Base-by-base conservation (phyloP, 2,113 vertebrate genomes). In the Scomber colias region DNA sequence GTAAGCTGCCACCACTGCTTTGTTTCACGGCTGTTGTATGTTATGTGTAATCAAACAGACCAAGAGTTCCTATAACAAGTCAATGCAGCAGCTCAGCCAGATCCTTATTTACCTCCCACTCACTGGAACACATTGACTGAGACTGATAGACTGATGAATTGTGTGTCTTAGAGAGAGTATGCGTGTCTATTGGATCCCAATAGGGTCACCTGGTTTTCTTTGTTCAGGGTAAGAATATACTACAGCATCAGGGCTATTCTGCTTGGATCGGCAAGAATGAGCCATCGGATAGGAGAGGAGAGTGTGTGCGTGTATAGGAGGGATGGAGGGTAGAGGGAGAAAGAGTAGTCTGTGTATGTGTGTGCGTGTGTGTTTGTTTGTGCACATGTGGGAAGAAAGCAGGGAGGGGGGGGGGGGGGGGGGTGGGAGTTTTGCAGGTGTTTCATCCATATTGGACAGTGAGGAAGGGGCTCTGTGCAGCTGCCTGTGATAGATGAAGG, bases 221-320 rank as follows among this genome's bases (percentile, higher is more conserved):
- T 71, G 76, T 89, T 85, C 50, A n/a, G 19, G 16, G 50, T 50
- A 21, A 77, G 72, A 79, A 83, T 67, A 21, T 15, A 54, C 55
- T 19, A 81, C 46, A 50, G 72, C 69, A 59, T 63, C 9, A 13
- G 17, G 13, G 49, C n/a, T 57, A 13, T 90, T 90, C 82, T 90
- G 91, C 93, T 92, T 90, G 84, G 69, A 75, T 89, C 77, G 16
- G 80, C 87, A 77, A 71, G 74, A 91, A 79, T 30, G 62, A 72
- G 48, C 81, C 51, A 50, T 66, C 11, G 14, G 54, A 40, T 15
- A 62, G 12, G 31, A 44, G 35, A 16, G 12, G 8, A 54, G 60
- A 27, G 46, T 45, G 48, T 66, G 56, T 57, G 59, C 51, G 21
- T 21, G 72, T 40, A 40, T 40, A 40, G 35, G 35, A 40, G 9